Base-by-base conservation (phyloP, 2,888 invertebrate genomes). In the Folsomia candida region DNA sequence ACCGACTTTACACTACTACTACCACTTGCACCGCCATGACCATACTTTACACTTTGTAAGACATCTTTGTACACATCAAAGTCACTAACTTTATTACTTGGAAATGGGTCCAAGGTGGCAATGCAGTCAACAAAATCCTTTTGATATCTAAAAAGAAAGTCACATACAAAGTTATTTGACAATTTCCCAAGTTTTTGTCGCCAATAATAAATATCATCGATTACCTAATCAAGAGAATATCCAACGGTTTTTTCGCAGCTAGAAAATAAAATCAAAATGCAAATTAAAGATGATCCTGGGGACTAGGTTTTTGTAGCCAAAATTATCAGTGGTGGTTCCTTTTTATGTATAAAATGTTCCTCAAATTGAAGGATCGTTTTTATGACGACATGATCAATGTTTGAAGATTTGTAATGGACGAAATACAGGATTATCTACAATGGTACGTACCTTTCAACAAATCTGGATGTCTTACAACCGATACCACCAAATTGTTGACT, bases 401-500 rank as follows among this genome's bases (percentile, higher is more conserved):
- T n/a, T n/a, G n/a, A n/a, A n/a, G n/a, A n/a, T n/a, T n/a, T n/a
- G n/a, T n/a, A n/a, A n/a, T n/a, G n/a, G n/a, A n/a, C n/a, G n/a
- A n/a, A n/a, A n/a, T n/a, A n/a, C n/a, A n/a, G n/a, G n/a, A n/a
- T n/a, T n/a, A n/a, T n/a, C n/a, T n/a, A n/a, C n/a, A n/a, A n/a
- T n/a, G n/a, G n/a, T n/a, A n/a, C n/a, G n/a, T n/a, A n/a, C n/a
- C n/a, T 18, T 76, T 74, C 59, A 80, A 61, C 2, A 78, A 65
- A 65, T 75, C 29, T 29, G 82, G 82, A 76, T 84, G 83, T 51
- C 81, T 82, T 75, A 85, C 80, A 1, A 81, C 80, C 11, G 83
- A 84, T 0, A 86, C 83, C 22, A 86, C 84, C 28, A 90, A 80
- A 59, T 85, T 84, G 9, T 86, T 85, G 1, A 89, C 82, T n/a